Conservation (phyloP, 2,113 vertebrate species). For the Tauraco erythrolophus region DNA sequence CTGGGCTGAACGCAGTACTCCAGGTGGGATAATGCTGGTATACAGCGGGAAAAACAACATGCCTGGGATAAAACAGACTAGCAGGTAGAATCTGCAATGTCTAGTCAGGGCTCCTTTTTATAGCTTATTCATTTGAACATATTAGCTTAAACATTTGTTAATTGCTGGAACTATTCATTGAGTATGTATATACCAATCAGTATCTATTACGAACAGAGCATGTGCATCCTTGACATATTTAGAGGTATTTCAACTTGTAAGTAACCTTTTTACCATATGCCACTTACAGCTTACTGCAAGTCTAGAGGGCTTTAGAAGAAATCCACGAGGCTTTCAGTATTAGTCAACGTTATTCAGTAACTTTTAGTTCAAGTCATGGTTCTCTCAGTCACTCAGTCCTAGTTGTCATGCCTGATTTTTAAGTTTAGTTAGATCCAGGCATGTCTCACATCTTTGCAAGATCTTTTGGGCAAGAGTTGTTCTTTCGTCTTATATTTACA, state of each 20-base stretch:
- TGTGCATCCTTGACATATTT: neutral
- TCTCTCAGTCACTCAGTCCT: neutral
- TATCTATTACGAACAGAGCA: neutral
- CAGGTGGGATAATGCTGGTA: neutral
- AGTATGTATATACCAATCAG: neutral
- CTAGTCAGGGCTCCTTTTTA: neutral
- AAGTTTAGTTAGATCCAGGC: neutral
- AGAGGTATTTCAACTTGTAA: neutral
- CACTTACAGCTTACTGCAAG: neutral
- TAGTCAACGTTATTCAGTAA: neutral
- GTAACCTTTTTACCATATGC: neutral
- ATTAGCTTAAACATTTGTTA: neutral
- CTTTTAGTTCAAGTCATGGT: neutral
- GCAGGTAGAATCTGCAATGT: neutral
- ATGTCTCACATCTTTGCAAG: neutral
- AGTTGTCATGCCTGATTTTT: neutral
- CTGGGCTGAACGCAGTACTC: too few species aligned
- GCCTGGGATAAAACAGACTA: neutral
- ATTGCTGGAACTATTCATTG: neutral
- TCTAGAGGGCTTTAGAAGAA: neutral
- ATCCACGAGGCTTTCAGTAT: accelerated
- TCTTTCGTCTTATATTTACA: neutral
- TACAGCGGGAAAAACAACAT: neutral
- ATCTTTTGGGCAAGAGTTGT: neutral
- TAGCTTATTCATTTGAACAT: neutral